A percentile compares a stretch with the other conserved stretches of the same genome.
Conservation (phyloP, 2,888 invertebrate species). For the Deroplatys truncata region DNA sequence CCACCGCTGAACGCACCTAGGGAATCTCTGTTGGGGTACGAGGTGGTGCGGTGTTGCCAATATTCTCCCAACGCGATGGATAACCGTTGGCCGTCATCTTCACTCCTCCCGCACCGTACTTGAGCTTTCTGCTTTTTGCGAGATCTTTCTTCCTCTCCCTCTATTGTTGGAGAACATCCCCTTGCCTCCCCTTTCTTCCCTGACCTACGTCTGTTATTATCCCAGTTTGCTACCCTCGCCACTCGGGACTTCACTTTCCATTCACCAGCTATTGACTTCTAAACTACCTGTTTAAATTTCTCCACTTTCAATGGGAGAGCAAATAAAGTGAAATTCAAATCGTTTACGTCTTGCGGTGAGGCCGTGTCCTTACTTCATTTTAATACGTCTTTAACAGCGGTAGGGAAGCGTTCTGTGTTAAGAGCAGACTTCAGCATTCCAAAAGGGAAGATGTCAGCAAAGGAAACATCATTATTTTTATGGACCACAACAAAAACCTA, state of each 20-base stretch:
- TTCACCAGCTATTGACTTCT: not conserved
- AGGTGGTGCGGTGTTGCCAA: not conserved
- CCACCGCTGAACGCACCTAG: not conserved
- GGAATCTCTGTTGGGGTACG: not conserved
- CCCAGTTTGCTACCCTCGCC: not conserved
- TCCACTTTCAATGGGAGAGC: not conserved
- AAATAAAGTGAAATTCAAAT: not conserved
- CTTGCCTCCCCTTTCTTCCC: not conserved
- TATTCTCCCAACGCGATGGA: not conserved
- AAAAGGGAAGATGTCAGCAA: not conserved
- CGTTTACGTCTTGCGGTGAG: not conserved
- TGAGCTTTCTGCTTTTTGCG: conserved; percentile 44
- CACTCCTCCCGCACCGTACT: conserved; percentile 56
- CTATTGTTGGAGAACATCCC: not conserved
- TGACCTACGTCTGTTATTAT: not conserved
- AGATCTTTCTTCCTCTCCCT: conserved; percentile 36
- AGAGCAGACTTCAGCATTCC: not conserved
- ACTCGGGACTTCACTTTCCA: not conserved
- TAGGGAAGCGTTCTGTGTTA: not conserved
- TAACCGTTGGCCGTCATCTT: not conserved
- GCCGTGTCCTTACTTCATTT: not conserved
- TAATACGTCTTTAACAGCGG: not conserved
- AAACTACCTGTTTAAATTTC: not conserved
- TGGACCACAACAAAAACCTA: too few relatives aligned
- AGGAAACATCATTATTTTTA: too few relatives aligned